phyloP scores from a whole-genome alignment of 1,140 invertebrate genomes.

The Antheraea mylitta region DNA sequence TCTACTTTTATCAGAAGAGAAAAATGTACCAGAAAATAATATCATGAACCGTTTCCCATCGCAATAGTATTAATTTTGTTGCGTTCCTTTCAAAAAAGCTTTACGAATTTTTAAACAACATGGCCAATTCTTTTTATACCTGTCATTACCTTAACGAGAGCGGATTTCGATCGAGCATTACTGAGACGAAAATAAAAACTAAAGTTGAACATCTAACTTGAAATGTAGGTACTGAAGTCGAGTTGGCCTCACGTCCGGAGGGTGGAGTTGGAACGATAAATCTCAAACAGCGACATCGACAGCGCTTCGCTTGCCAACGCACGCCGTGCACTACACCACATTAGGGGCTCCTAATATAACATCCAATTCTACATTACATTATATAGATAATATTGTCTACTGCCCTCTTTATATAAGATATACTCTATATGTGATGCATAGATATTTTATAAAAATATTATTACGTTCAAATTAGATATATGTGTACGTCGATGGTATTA shows the following conservation, averaged over 20 bases:
- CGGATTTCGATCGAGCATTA: not conserved
- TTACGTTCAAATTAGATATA: no score
- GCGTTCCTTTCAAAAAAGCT: slow-evolving; percentile 13
- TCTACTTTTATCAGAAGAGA: slow-evolving; percentile 8
- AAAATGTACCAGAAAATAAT: slow-evolving; percentile 18
- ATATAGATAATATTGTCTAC: slow-evolving; percentile 8
- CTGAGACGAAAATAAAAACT: slow-evolving; percentile 13
- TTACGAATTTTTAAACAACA: slow-evolving; percentile 14
- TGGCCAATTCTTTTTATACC: not conserved
- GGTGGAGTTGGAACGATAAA: slow-evolving; percentile 41
- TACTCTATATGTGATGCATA: not conserved
- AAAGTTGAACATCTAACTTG: slow-evolving; percentile 30
- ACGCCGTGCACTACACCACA: slow-evolving; percentile 36
- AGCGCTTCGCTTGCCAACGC: slow-evolving; percentile 38
- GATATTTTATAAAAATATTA: not conserved
- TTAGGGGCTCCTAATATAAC: slow-evolving; percentile 31
- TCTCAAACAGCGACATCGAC: slow-evolving; percentile 38
- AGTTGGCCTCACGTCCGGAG: slow-evolving; percentile 21
- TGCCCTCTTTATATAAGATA: not conserved
- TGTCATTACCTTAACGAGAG: not conserved
- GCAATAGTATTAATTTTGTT: slow-evolving; percentile 21
- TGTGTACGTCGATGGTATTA: no score
- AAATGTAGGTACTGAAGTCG: slow-evolving; percentile 31
- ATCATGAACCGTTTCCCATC: slow-evolving; percentile 21
- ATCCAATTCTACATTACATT: slow-evolving; percentile 12